Conservation (phyloP, 92 coral and sea anemone species). For the Montipora capitata region DNA sequence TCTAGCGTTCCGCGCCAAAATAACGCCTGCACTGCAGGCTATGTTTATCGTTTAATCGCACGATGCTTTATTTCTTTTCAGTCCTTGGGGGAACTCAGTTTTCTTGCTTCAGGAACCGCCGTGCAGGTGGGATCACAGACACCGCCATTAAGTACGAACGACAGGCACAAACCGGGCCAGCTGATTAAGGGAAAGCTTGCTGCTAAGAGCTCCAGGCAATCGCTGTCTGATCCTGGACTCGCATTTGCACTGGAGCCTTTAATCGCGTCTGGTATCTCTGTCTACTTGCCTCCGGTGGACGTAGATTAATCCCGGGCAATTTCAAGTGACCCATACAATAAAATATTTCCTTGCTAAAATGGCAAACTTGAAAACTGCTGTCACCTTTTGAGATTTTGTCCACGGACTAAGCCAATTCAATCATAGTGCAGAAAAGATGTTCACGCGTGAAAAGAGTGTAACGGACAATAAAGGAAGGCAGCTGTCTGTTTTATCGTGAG, state of each 20-base stretch:
- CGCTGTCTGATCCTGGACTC: slow-evolving; percentile 82
- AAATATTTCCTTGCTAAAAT: no score
- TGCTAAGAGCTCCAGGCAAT: slow-evolving; percentile 52
- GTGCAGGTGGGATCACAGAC: slow-evolving; percentile 68
- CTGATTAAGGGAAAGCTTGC: slow-evolving; percentile 82
- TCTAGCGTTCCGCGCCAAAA: no score
- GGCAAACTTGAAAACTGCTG: no score
- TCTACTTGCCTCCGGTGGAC: slow-evolving; percentile 71
- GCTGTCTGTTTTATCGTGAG: no score
- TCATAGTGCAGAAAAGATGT: no score
- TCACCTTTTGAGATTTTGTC: no score
- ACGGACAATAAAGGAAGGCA: no score
- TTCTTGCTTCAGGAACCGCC: slow-evolving; percentile 83
- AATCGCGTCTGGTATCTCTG: slow-evolving; percentile 87
- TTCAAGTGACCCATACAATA: neutral
- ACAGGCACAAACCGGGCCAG: slow-evolving; percentile 68
- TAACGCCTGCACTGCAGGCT: no score
- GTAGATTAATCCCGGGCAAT: neutral
- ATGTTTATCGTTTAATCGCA: neutral
- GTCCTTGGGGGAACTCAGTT: slow-evolving; percentile 81
- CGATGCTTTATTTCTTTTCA: slow-evolving; percentile 26
- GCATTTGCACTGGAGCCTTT: slow-evolving; percentile 62
- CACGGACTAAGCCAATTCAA: no score
- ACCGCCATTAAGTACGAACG: slow-evolving; percentile 39
- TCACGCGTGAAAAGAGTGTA: no score